A percentile compares a stretch with the other conserved stretches of the same genome.
Evolutionary conservation across 1,140 invertebrate genomes (phyloP).

Genomic region (Andricus grossulariae): DNA sequence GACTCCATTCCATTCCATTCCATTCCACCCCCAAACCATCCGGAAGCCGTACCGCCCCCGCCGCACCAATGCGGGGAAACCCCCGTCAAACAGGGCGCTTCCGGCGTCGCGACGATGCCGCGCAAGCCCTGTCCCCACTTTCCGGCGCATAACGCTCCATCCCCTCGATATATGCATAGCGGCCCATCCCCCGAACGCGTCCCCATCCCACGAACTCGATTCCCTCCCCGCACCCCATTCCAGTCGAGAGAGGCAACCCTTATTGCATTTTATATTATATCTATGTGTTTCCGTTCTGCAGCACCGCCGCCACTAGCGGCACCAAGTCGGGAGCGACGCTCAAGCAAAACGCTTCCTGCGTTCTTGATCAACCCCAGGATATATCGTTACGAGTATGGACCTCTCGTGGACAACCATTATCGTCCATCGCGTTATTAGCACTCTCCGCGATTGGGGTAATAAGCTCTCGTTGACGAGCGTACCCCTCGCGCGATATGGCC

Average conservation of each 20-base stretch:
- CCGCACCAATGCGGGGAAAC: conserved; percentile 54
- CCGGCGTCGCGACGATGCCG: conserved; percentile 58
- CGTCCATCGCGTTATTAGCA: conserved; percentile 67
- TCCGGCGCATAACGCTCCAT: conserved; percentile 58
- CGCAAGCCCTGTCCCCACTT: conserved; percentile 67
- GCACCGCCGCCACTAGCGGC: neutral
- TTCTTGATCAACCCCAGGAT: conserved; percentile 54
- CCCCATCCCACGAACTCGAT: no score
- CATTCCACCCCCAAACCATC: conserved; percentile 61
- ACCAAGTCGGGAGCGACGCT: conserved; percentile 36
- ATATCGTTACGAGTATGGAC: conserved; percentile 47
- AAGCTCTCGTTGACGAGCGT: conserved; percentile 54
- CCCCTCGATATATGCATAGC: conserved; percentile 64
- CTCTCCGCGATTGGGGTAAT: conserved; percentile 64
- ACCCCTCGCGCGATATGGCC: conserved; percentile 42
- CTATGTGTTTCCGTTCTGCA: conserved; percentile 59
- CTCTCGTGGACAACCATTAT: conserved; percentile 56
- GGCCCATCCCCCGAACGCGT: conserved; percentile 33
- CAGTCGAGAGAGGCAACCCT: conserved; percentile 57
- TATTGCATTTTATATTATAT: conserved; percentile 73
- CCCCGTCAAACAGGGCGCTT: conserved; percentile 68
- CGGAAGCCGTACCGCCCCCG: conserved; percentile 52
- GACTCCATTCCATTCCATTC: conserved; percentile 73
- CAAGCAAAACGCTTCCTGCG: conserved; percentile 56
- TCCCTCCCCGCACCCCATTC: conserved; percentile 52